Evolutionary conservation across 2,113 vertebrate species (phyloP), one percentile per base, ranked within the genome.

Genomic region (Abramis brama): DNA sequence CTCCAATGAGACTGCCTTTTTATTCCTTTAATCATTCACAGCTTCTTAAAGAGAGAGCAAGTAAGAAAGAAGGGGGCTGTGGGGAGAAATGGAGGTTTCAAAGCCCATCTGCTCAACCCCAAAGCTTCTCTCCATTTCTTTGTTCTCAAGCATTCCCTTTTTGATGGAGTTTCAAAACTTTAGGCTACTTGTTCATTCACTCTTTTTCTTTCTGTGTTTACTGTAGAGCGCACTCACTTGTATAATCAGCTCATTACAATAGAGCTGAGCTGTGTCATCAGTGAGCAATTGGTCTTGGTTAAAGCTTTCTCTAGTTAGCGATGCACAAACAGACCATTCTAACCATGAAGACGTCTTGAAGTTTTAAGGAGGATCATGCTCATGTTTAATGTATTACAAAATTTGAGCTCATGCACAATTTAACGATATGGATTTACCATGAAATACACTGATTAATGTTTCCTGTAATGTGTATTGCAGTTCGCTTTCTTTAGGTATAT

Each of bases 1-100:
- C 88, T 87, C 89, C 43, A 90, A 89, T 91, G 89, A 85, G 75
- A 80, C 89, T 80, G 84, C 74, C 13, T 79, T 85, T 88, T 87
- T 85, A 89, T 85, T 85, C 73, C 82, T 70, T 43, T 89, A 88
- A 90, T 88, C 83, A 90, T 79, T 90, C 87, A 87, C 78, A 78
- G 91, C 79, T 83, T 91, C 87, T 85, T 84, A 89, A 59, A 88
- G 82, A 82, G 85, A 85, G 30, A 60, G 74, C 60, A 7, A 71
- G 70, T 25, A 25, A 79, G 62, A 70, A 30, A 64, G 27, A 79
- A 79, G 43, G 76, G 27, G 39, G 74, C 25, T 79, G 25, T 64
- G 71, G 71, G 47, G 79, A 74, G 82, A 82, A 82, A 66, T 25
- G 25, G 66, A 79, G n/a, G 27, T 70, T 75, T 86, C 57, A 74